These are phyloP conservation scores for Mastomys coucha DNA, from an alignment of 2,113 vertebrate species.

Conservation along the genomic window DNA sequence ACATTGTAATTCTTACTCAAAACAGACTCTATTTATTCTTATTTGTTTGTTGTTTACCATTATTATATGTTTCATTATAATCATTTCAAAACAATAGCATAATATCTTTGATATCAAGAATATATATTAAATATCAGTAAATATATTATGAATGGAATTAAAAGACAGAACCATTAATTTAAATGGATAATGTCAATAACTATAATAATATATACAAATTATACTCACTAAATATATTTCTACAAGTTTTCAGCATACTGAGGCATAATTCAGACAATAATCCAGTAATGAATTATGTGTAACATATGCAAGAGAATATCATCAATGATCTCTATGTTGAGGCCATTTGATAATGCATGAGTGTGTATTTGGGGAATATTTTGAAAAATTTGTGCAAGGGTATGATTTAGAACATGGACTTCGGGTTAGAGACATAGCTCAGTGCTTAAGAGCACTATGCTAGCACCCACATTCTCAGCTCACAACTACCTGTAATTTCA, in stretches of 20 bases:
- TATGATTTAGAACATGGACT: not conserved
- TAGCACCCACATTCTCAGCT: not conserved
- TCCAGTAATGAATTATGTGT: not conserved
- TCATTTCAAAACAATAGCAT: not conserved
- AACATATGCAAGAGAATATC: not conserved
- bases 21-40: not conserved
- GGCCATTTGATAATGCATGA: not conserved
- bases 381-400: not conserved
- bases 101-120: not conserved
- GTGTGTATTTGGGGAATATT: not conserved
- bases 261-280: not conserved
- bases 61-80: not conserved
- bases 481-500: not conserved
- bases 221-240: not conserved
- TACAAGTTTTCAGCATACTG: not conserved
- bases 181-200: constrained; percentile 14
- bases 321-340: not conserved
- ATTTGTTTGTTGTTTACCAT: not conserved
- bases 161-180: not conserved
- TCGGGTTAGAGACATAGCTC: too few relatives aligned
- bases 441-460: not conserved
- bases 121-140: not conserved
- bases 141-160: not conserved
- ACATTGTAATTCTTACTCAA: not conserved
- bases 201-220: not conserved